A percentile compares a stretch with the other conserved stretches of the same genome.
These are phyloP conservation scores for Archips xylosteana DNA, from an alignment of 2,888 invertebrate species.

Conservation along the genomic window DNA sequence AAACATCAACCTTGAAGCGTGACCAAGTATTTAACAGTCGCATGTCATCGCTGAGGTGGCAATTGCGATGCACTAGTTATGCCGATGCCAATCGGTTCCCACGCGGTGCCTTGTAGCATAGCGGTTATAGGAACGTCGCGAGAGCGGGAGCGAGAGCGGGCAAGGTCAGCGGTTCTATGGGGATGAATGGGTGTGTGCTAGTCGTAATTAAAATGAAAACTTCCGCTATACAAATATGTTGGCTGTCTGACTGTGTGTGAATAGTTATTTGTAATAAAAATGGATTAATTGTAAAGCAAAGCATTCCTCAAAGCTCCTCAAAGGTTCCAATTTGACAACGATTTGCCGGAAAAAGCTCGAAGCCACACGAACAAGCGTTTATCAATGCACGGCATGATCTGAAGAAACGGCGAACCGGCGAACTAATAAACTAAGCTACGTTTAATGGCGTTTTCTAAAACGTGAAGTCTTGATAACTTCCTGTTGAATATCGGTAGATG, in stretches of 20 bases:
- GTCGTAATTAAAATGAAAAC: too few species aligned
- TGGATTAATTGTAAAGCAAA: too few species aligned
- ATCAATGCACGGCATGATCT: background rate
- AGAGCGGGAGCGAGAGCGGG: slow-evolving; percentile 10
- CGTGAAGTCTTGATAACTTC: background rate
- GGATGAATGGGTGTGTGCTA: too few species aligned
- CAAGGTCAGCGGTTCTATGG: background rate
- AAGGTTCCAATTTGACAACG: too few species aligned
- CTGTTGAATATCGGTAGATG: too few species aligned
- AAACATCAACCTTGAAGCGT: slow-evolving; percentile 9
- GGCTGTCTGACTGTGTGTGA: too few species aligned
- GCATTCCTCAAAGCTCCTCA: too few species aligned
- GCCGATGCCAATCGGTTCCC: slow-evolving; percentile 25
- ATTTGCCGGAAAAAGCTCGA: too few species aligned
- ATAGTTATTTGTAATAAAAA: too few species aligned
- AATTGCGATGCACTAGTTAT: slow-evolving; percentile 21
- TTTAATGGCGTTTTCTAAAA: background rate
- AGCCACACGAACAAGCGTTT: too few species aligned
- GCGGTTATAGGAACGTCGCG: background rate
- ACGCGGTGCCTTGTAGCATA: slow-evolving; percentile 23
- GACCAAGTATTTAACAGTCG: slow-evolving; percentile 25
- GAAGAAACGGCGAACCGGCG: background rate
- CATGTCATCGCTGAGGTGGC: slow-evolving; percentile 5
- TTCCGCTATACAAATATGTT: too few species aligned
- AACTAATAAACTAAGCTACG: too few species aligned